Conservation (phyloP, 1,140 invertebrate genomes). For the Saxidomus purpurata region DNA sequence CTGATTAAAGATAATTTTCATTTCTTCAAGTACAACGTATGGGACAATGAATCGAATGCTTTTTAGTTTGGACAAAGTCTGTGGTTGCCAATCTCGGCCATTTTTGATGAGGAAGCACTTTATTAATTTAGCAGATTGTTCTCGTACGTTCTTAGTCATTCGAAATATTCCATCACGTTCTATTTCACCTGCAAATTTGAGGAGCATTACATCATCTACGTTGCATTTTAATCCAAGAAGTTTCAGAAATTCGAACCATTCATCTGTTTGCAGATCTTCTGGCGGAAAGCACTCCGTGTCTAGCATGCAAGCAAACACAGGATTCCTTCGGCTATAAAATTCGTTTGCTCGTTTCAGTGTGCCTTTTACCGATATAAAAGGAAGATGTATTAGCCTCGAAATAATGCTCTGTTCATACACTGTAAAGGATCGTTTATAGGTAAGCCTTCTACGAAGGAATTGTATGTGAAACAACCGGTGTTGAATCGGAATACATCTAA, state of each 20-base stretch:
- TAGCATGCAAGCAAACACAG: not conserved
- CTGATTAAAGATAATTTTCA: not conserved
- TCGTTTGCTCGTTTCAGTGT: constrained; percentile 8
- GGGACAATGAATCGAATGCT: constrained; percentile 6
- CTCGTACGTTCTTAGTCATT: not conserved
- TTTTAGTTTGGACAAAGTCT: not conserved
- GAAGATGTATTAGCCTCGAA: not conserved
- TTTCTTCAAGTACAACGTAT: not conserved
- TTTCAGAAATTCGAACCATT: not conserved
- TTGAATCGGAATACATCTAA: not conserved
- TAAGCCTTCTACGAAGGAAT: not conserved
- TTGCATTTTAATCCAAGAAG: not conserved
- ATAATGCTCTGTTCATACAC: not conserved
- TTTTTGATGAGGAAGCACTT: not conserved
- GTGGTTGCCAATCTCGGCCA: not conserved
- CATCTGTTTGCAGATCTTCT: not conserved
- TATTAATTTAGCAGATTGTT: not conserved
- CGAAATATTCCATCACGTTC: not conserved
- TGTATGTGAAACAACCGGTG: not conserved
- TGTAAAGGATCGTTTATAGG: not conserved
- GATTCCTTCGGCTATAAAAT: not conserved
- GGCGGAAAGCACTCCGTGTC: not conserved
- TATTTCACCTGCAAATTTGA: constrained; percentile 3
- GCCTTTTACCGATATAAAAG: not conserved
- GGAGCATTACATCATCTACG: not conserved